Base-by-base conservation (phyloP, 1,140 invertebrate species). In the Acromyrmex charruanus region DNA sequence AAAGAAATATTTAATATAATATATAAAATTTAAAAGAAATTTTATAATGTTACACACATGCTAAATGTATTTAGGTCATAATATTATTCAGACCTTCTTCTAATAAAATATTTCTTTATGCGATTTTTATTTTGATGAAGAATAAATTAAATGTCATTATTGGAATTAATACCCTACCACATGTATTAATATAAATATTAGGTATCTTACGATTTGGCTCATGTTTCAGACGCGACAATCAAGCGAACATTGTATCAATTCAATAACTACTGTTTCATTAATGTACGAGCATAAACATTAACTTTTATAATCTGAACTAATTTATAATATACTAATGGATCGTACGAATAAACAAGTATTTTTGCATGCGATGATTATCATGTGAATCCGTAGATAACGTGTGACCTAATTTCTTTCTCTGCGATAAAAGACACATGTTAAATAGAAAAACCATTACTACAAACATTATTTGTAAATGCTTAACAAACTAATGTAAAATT, bases 241-340 rank as follows among this genome's bases (percentile, higher is more conserved):
- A 82, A 61, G 44, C 25, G 18, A 39, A 84, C 18, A 35, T 84
- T 61, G 28, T 61, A 74, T 82, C 28, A 82, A 74, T 35, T 14
- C 28, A 74, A 16, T 39, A 74, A 74, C 3, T 7, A 35, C n/a
- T 72, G 10, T 79, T 82, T 49, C 25, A 59, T 14, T 9, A 51
- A 25, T n/a, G 3, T 35, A 18, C n/a, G 14, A 44, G 16, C 14
- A 31, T 18, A 74, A 82, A 61, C 68, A 51, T 84, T 75, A 84
- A 84, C 53, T 82, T 72, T 82, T 49, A 59, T 14, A 51, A 51
- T 75, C 1, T 63, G 9, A 21, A n/a, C 6, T 59, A 72, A 82
- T 74, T 49, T 82, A 49, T 61, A 61, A 35, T 75, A 63, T 84
- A 18, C 39, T 81, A 81, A 58, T 81, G 51, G 35, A 81, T 9